Evolutionary conservation across 1,140 invertebrate genomes (phyloP).

Genomic region (Ceratitis capitata): DNA sequence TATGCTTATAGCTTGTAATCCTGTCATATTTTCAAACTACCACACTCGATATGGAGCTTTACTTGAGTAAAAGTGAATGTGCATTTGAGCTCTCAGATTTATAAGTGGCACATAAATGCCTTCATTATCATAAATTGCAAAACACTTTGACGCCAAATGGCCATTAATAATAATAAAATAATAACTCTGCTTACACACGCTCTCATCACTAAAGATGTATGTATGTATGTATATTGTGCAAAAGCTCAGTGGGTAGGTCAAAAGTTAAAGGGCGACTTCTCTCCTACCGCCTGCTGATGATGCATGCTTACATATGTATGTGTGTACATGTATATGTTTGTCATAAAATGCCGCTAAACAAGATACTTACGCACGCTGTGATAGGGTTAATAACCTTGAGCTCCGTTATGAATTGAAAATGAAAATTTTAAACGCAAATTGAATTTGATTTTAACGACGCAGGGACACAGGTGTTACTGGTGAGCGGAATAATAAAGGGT

Average conservation of each 20-base stretch:
- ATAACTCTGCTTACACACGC: not conserved
- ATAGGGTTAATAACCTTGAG: not conserved
- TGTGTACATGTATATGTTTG: not conserved
- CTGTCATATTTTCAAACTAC: constrained; percentile 15
- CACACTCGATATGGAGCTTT: not conserved
- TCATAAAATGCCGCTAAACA: constrained; percentile 4
- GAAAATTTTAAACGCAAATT: constrained; percentile 18
- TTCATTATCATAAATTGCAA: constrained; percentile 28
- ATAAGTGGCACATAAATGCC: constrained; percentile 22
- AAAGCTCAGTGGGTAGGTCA: not conserved
- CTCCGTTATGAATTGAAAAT: not conserved
- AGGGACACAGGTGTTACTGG: not conserved
- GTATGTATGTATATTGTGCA: too few species aligned
- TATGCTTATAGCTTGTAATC: not conserved
- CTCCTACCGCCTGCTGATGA: not conserved
- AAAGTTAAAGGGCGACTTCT: not conserved
- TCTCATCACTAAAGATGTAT: too few species aligned
- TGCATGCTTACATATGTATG: not conserved
- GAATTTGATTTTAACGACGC: not conserved
- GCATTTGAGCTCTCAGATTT: not conserved
- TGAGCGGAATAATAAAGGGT: not conserved
- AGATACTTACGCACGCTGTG: not conserved
- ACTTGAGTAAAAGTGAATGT: not conserved
- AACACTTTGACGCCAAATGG: constrained; percentile 24
- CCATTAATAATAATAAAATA: constrained; percentile 31